Evolutionary conservation across 2,888 invertebrate species (phyloP).

Genomic region (Hydrotaea cyrtoneurina): DNA sequence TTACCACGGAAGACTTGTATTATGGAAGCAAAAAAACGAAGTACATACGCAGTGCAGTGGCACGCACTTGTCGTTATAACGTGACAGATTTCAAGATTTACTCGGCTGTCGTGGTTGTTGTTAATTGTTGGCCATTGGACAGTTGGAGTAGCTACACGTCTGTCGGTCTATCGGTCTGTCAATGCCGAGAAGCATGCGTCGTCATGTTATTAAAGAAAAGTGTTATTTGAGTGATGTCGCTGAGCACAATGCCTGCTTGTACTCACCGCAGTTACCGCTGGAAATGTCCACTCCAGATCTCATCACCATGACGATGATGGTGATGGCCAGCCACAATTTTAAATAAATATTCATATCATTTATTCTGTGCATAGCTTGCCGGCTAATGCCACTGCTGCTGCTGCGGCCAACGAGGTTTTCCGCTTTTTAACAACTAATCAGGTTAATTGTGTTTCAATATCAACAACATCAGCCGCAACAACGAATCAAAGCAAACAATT

Average conservation of each 20-base stretch:
- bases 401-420: slow-evolving; percentile 53
- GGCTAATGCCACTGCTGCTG: slow-evolving; percentile 33
- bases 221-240: slow-evolving; percentile 62
- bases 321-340: neutral
- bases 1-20: neutral
- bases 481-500: slow-evolving; percentile 37
- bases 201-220: slow-evolving; percentile 51
- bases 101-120: slow-evolving; percentile 25
- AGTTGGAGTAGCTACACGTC: too few species aligned
- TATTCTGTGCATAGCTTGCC: slow-evolving; percentile 21
- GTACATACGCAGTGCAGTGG: neutral
- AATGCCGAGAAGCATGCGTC: slow-evolving; percentile 58
- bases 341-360: slow-evolving; percentile 32
- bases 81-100: slow-evolving; percentile 60
- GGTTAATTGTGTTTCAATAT: slow-evolving; percentile 70
- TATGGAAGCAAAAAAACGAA: neutral
- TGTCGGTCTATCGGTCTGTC: slow-evolving; percentile 44
- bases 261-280: neutral
- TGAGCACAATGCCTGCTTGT: slow-evolving; percentile 50
- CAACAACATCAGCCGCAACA: slow-evolving; percentile 49
- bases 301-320: slow-evolving; percentile 33
- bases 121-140: slow-evolving; percentile 31
- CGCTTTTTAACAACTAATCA: slow-evolving; percentile 68
- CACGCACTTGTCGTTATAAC: slow-evolving; percentile 61
- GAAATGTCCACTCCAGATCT: slow-evolving; percentile 23